Evolutionary conservation across 23 tunicate species (phyloP).

Genomic region (Styela clava): DNA sequence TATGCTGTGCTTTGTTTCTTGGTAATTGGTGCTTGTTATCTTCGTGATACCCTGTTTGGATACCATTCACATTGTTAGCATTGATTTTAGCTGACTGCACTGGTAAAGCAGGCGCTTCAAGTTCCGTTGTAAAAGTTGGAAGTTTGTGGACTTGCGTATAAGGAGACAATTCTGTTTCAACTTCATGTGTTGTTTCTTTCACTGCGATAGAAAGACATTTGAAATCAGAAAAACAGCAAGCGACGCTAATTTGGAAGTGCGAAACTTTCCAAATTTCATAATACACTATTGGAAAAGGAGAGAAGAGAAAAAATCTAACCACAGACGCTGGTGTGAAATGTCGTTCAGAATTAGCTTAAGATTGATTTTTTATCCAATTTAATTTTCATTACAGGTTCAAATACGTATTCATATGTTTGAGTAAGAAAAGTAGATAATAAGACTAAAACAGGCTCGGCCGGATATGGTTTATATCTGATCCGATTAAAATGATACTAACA

Average conservation of each 20-base stretch:
- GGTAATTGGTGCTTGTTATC: not conserved
- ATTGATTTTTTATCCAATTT: not conserved
- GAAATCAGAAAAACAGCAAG: not conserved
- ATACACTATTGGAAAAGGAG: not conserved
- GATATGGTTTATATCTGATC: too few relatives aligned
- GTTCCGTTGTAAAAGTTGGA: not conserved
- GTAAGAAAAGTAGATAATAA: too few relatives aligned
- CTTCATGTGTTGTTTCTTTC: not conserved
- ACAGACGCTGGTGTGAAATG: not conserved
- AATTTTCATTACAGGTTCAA: not conserved
- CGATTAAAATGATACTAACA: too few relatives aligned
- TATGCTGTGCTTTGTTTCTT: not conserved
- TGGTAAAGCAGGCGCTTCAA: not conserved
- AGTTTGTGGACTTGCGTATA: not conserved
- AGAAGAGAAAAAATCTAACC: not conserved
- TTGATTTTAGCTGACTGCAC: not conserved
- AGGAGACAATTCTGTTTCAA: not conserved
- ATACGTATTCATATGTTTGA: too few relatives aligned
- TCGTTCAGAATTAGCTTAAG: not conserved
- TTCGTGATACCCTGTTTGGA: not conserved
- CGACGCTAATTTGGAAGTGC: not conserved
- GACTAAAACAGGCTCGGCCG: too few relatives aligned
- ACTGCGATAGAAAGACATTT: not conserved
- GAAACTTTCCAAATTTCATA: not conserved
- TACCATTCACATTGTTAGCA: not conserved